Evolutionary conservation across 2,888 invertebrate species (phyloP).

Genomic region (Netelia fuscicornis): DNA sequence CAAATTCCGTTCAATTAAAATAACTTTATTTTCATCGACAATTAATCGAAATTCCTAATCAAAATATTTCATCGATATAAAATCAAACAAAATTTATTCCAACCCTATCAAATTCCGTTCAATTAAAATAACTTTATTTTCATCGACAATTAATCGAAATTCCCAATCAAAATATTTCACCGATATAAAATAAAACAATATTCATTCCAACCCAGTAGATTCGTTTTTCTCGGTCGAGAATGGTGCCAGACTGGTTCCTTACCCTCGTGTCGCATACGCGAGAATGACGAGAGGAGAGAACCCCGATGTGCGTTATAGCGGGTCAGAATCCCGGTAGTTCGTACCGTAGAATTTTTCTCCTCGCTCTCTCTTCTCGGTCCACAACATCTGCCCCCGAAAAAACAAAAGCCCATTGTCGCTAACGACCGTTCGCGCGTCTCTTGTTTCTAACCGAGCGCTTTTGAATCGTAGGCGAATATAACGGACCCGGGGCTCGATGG

Average conservation of each 20-base stretch:
- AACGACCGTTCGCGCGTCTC: slow-evolving; percentile 85
- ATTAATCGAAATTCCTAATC: neutral
- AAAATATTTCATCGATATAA: neutral
- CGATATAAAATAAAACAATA: neutral
- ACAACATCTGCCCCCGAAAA: slow-evolving; percentile 85
- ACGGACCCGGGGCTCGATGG: slow-evolving; percentile 79
- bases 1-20: neutral
- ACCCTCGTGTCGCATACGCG: slow-evolving; percentile 6
- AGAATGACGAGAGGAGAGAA: slow-evolving; percentile 16
- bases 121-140: neutral
- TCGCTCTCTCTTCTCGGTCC: slow-evolving; percentile 58
- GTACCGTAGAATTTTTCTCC: slow-evolving; percentile 56
- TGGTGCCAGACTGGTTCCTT: neutral
- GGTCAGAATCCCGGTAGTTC: slow-evolving; percentile 32
- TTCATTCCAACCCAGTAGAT: neutral
- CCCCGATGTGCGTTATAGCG: slow-evolving; percentile 46
- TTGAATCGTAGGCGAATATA: slow-evolving; percentile 85
- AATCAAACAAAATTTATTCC: neutral
- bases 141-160: neutral
- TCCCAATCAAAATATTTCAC: neutral
- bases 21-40: neutral
- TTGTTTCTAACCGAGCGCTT: slow-evolving; percentile 85
- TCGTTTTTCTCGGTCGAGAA: neutral
- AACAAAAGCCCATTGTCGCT: slow-evolving; percentile 85
- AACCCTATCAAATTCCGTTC: neutral